phyloP scores from a whole-genome alignment of 2,113 vertebrate genomes.

The Pachyramphus minor region DNA sequence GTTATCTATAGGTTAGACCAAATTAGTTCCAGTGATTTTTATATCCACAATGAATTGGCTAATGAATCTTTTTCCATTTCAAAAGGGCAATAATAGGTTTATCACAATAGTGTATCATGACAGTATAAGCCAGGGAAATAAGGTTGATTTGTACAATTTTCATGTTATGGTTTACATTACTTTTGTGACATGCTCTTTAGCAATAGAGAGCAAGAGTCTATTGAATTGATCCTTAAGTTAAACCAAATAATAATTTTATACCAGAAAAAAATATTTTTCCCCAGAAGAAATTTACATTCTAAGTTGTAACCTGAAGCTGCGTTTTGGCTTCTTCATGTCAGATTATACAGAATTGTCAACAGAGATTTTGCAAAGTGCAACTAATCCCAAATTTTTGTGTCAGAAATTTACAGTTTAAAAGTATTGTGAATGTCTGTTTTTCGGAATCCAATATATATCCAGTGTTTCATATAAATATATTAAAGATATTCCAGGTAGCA shows the following conservation, averaged over 20 bases:
- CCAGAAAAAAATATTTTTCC: neutral
- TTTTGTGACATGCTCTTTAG: neutral
- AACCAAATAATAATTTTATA: neutral
- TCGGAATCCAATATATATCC: neutral
- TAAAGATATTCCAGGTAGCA: neutral
- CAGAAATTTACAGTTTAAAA: neutral
- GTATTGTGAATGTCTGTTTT: neutral
- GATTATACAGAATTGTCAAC: neutral
- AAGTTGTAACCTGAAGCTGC: neutral
- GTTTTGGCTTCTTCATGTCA: neutral
- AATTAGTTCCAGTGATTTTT: neutral
- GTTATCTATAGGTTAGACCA: neutral
- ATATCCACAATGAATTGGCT: neutral
- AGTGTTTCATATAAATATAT: neutral
- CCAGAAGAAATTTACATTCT: neutral
- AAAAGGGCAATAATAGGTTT: neutral
- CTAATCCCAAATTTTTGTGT: neutral
- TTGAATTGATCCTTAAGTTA: neutral
- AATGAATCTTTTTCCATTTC: neutral
- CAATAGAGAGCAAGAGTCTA: neutral
- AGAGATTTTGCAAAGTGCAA: neutral
- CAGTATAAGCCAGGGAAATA: neutral
- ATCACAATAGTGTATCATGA: neutral
- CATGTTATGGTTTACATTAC: neutral
- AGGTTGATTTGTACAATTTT: neutral